phyloP scores from a whole-genome alignment of 2,888 invertebrate species.

The Pecten maximus region DNA sequence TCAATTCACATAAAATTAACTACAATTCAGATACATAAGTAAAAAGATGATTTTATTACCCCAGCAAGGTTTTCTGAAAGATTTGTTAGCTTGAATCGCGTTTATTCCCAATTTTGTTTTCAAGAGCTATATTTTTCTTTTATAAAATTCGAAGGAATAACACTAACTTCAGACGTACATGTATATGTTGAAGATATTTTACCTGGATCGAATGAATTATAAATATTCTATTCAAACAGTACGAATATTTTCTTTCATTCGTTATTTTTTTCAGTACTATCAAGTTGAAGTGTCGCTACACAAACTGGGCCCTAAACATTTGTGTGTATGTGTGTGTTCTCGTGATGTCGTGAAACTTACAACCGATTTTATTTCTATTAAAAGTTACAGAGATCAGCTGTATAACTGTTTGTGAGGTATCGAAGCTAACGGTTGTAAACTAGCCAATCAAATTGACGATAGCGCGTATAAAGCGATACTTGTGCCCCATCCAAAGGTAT shows the following conservation, averaged over 20 bases:
- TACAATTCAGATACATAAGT: slow-evolving; percentile 9
- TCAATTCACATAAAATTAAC: slow-evolving; percentile 20
- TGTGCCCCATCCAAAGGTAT: too few relatives aligned
- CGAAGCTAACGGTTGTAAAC: neutral
- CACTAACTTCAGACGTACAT: neutral
- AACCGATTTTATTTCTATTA: neutral
- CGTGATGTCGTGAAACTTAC: neutral
- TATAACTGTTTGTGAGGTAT: neutral
- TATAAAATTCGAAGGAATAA: too few relatives aligned
- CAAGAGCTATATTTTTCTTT: neutral
- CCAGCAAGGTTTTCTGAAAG: neutral
- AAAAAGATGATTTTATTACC: neutral
- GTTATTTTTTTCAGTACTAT: neutral
- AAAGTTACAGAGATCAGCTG: neutral
- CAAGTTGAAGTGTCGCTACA: neutral
- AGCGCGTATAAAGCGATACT: too few relatives aligned
- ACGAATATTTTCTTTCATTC: neutral
- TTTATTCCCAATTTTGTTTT: neutral
- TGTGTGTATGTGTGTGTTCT: neutral
- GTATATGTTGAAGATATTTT: neutral
- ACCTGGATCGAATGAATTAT: neutral
- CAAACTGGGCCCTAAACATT: neutral
- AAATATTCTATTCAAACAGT: neutral
- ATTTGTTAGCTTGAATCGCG: neutral
- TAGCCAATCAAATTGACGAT: too few relatives aligned